A percentile compares a stretch with the other conserved stretches of the same genome.
phyloP scores from a whole-genome alignment of 2,113 vertebrate species.

The Hypanus sabinus region DNA sequence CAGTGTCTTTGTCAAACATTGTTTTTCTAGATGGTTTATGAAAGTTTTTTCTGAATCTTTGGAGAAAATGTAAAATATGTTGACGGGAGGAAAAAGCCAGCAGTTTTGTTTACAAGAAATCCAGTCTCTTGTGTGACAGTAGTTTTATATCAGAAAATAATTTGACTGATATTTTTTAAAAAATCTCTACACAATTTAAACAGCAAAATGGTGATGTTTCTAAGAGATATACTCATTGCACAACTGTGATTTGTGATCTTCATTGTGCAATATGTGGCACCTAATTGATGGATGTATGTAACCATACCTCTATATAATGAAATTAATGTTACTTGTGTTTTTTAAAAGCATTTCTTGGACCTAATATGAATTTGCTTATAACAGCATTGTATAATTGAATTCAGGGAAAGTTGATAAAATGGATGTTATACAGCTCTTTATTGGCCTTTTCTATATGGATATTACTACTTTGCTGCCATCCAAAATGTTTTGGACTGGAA shows the following conservation, averaged over 20 bases:
- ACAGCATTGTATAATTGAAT: not conserved
- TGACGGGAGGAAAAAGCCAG: not conserved
- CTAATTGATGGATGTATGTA: not conserved
- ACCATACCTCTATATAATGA: not conserved
- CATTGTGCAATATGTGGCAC: not conserved
- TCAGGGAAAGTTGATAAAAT: not conserved
- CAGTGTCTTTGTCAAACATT: constrained; percentile 5
- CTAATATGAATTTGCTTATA: constrained; percentile 6
- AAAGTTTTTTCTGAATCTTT: constrained; percentile 26
- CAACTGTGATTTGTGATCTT: constrained; percentile 7
- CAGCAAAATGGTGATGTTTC: constrained; percentile 7
- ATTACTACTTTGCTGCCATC: not conserved
- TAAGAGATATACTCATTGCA: not conserved
- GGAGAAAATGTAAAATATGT: constrained; percentile 28
- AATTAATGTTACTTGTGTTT: not conserved
- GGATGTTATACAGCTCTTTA: not conserved
- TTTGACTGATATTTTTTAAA: not conserved
- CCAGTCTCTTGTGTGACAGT: not conserved
- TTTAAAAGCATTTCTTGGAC: not conserved
- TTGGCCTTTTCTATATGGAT: not conserved
- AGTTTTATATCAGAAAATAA: constrained; percentile 18
- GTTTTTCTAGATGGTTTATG: constrained; percentile 33
- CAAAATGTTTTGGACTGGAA: not conserved
- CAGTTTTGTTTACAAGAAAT: constrained; percentile 32
- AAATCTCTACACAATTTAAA: not conserved